Evolutionary conservation across 2,797 vertebrate genomes (phyloP).

Genomic region (Gymnothorax javanicus): DNA sequence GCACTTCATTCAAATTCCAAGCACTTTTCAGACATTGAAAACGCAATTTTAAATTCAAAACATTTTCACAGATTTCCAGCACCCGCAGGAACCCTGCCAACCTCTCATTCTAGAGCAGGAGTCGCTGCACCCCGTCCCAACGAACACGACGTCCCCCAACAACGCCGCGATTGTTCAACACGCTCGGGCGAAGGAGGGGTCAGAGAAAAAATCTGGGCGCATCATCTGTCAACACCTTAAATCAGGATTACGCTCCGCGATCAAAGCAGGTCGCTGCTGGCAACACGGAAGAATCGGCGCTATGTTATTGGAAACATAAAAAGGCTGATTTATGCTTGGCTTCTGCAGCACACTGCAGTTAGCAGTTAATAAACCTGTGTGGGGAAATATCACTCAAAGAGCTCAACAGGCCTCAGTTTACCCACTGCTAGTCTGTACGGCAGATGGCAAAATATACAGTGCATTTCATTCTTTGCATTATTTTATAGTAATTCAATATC

Average conservation of each 20-base stretch:
- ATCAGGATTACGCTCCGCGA: constrained; percentile 15
- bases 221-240: constrained; percentile 24
- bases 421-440: background rate
- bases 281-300: constrained; percentile 9
- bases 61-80: background rate
- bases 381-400: background rate
- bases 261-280: constrained; percentile 14
- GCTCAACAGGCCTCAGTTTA: background rate
- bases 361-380: constrained; percentile 18
- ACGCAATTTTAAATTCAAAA: too few species aligned
- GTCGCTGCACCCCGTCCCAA: background rate
- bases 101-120: background rate
- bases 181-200: background rate
- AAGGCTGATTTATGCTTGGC: constrained; percentile 17
- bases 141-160: background rate
- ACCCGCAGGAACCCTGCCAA: background rate
- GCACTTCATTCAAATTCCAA: too few species aligned
- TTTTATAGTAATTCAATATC: background rate
- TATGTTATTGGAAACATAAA: constrained; percentile 22
- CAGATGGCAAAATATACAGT: background rate
- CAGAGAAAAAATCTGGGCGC: background rate
- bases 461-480: background rate
- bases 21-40: too few species aligned
- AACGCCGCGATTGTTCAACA: background rate
- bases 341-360: background rate